phyloP scores from a whole-genome alignment of 2,888 invertebrate species.

The Scrobipalpa costella region DNA sequence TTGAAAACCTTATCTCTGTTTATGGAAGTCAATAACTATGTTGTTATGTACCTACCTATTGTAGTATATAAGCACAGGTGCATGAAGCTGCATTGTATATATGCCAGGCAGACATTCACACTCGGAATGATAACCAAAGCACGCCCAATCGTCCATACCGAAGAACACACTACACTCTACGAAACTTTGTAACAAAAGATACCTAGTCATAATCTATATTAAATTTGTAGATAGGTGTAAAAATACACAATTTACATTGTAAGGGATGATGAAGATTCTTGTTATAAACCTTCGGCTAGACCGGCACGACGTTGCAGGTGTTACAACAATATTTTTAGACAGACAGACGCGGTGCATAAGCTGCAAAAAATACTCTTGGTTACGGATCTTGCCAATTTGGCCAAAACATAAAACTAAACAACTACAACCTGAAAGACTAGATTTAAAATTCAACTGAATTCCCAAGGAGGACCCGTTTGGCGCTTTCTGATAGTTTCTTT shows the following conservation, averaged over 20 bases:
- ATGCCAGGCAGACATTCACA: constrained; percentile 59
- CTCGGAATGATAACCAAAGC: constrained; percentile 50
- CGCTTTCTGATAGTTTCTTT: too few species aligned
- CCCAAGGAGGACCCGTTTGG: too few species aligned
- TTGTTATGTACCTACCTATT: constrained; percentile 6
- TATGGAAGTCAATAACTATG: background rate
- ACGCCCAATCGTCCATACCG: constrained; percentile 36
- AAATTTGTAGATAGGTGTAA: background rate
- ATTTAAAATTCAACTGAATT: too few species aligned
- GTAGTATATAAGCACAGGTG: constrained; percentile 43
- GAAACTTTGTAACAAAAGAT: constrained; percentile 34
- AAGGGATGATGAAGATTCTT: background rate
- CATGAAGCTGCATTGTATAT: constrained; percentile 76
- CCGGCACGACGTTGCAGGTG: background rate
- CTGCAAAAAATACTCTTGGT: too few species aligned
- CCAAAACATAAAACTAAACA: too few species aligned
- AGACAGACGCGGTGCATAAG: too few species aligned
- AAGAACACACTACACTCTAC: constrained; percentile 75
- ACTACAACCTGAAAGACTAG: too few species aligned
- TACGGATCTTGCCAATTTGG: too few species aligned
- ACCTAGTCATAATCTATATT: too few species aligned
- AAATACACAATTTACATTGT: background rate
- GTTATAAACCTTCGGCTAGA: background rate
- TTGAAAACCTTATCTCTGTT: background rate
- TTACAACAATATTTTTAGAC: background rate